Evolutionary conservation across 2,888 invertebrate species (phyloP), one percentile per base, ranked within the genome.

Genomic region (Melinaea marsaeus): DNA sequence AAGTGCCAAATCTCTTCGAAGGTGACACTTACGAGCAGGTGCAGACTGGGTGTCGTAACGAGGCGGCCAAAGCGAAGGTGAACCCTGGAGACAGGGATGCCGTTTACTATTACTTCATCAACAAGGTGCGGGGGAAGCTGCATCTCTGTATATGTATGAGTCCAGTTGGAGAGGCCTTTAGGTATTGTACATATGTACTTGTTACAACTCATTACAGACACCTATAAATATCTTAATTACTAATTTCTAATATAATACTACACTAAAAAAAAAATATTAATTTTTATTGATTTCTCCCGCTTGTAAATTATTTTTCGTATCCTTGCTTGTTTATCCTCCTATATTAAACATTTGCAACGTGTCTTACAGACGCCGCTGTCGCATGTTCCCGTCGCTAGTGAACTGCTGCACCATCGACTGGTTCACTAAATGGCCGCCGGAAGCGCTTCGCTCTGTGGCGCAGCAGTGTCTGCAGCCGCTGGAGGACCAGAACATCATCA

Each of bases 381-480:
- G 98, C 55, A 97, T 98, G 96, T 98, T 98, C 81, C 98, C 98
- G 0, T 97, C 98, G 0, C 88, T 98, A 69, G 96, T 97, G 5
- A 98, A 98, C 85, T 98, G 97, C 79, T 98, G 97, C 77, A 97
- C 97, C 0, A 97, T 98, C 64, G 97, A 98, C 81, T 98, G 98
- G 98, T 98, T 97, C 82, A 94, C 94, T 2, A 96, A 96, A 75
- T 98, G 98, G 98, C 97, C 97, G 0, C 92, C 93, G 11, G 97
- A 97, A 77, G 97, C 97, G 13, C 86, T 98, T 60, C 89, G 95
- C 13, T 96, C 96, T 0, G 97, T 96, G 0, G 97, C 98, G 0
- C 80, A 93, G 62, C 95, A 94, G 67, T 92, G 95, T 59, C 92
- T 98, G 47, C 87, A 89, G 47, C 90, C 92, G 11, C 86, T 95